Percentiles rank a stretch among this genome's conserved stretches.
Evolutionary conservation across 2,113 vertebrate genomes (phyloP).

Genomic region (Solenodon paradoxus): DNA sequence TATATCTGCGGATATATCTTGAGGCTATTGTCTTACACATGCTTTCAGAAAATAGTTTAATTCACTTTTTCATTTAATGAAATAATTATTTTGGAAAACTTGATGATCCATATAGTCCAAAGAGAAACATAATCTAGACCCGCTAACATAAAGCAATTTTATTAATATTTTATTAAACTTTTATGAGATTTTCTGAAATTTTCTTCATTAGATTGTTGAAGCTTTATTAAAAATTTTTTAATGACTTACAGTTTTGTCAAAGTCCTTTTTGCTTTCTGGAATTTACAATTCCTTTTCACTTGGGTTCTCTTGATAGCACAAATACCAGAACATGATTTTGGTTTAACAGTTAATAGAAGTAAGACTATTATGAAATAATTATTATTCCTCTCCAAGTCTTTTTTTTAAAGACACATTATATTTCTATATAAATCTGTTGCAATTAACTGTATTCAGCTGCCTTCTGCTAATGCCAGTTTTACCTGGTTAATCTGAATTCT

Average conservation of each 20-base stretch:
- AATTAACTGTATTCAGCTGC: not conserved
- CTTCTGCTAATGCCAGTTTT: not conserved
- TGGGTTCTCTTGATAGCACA: not conserved
- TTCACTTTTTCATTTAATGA: not conserved
- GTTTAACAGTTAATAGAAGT: not conserved
- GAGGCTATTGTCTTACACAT: not conserved
- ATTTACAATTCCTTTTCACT: not conserved
- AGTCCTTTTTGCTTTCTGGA: not conserved
- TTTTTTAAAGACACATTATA: not conserved
- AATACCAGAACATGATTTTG: not conserved
- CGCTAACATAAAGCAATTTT: constrained; percentile 11
- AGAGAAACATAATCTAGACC: not conserved
- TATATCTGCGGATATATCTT: not conserved
- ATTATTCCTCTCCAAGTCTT: not conserved
- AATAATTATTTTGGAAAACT: not conserved
- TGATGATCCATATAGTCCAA: not conserved
- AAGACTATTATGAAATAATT: not conserved
- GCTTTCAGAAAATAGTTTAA: not conserved
- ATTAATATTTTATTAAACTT: not conserved
- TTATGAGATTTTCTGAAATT: not conserved
- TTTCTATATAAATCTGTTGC: constrained; percentile 24
- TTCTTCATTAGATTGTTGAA: not conserved
- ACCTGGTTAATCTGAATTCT: not conserved
- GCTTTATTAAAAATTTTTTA: constrained; percentile 4
- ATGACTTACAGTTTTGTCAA: not conserved